A percentile compares a stretch with the other conserved stretches of the same genome.
phyloP scores from a whole-genome alignment of 1,140 invertebrate species.

The Calycopis cecrops region DNA sequence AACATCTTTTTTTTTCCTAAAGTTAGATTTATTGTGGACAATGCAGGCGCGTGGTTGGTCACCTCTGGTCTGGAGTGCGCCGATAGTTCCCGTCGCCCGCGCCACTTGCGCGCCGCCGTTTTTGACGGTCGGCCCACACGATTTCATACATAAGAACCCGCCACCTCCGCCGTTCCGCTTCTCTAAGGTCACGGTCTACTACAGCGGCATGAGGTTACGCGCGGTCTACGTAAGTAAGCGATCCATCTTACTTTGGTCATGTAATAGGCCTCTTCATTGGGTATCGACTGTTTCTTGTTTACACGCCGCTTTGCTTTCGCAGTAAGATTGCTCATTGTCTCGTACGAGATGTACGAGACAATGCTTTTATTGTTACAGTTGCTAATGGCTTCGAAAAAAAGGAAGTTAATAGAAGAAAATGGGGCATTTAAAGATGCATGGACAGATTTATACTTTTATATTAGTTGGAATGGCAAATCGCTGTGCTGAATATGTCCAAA shows the following conservation, averaged over 20 bases:
- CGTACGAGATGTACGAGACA: constrained; percentile 15
- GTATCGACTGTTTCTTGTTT: constrained; percentile 15
- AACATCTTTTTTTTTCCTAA: too few relatives aligned
- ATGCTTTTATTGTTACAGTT: constrained; percentile 23
- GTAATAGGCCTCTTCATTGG: constrained; percentile 12
- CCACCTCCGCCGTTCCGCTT: too few relatives aligned
- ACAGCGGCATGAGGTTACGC: too few relatives aligned
- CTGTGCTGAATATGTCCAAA: constrained; percentile 41
- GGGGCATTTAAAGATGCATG: constrained; percentile 33
- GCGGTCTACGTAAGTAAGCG: too few relatives aligned
- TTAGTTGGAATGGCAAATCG: constrained; percentile 26
- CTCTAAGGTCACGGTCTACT: too few relatives aligned
- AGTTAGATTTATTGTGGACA: too few relatives aligned
- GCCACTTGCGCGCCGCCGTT: too few relatives aligned
- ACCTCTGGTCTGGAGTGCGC: too few relatives aligned
- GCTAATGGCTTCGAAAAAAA: constrained; percentile 25
- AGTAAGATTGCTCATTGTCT: not conserved
- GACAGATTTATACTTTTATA: constrained; percentile 35
- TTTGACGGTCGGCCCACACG: too few relatives aligned
- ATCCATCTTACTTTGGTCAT: not conserved
- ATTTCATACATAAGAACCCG: too few relatives aligned
- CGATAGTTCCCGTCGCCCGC: too few relatives aligned
- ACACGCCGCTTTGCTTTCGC: constrained; percentile 1
- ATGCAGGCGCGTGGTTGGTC: too few relatives aligned
- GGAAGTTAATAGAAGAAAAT: constrained; percentile 30